These are phyloP conservation scores for Chunga burmeisteri DNA, from an alignment of 2,113 vertebrate species.

Conservation along the genomic window DNA sequence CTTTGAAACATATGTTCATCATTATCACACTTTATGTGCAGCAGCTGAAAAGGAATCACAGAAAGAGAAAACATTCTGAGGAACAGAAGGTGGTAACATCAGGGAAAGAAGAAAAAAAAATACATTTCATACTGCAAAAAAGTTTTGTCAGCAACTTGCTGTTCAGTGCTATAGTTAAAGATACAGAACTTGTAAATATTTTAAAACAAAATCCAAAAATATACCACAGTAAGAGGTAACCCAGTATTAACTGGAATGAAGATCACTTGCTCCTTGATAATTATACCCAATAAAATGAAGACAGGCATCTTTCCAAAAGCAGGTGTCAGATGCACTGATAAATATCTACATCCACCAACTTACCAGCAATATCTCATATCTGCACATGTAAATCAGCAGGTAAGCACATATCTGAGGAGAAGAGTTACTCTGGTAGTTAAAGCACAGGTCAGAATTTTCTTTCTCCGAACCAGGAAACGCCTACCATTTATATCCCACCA, in stretches of 20 bases:
- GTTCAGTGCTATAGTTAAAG: background rate
- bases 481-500: background rate
- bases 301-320: background rate
- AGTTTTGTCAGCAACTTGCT: background rate
- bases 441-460: background rate
- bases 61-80: constrained; percentile 71
- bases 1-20: constrained; percentile 84
- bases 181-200: background rate
- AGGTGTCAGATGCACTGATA: background rate
- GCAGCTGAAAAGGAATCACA: constrained; percentile 83
- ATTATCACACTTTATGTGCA: constrained; percentile 82
- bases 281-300: background rate
- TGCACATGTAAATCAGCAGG: background rate
- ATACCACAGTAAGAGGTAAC: background rate
- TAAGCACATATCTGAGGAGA: background rate
- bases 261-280: background rate
- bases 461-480: background rate
- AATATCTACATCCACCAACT: background rate
- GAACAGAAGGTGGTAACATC: background rate
- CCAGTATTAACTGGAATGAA: background rate
- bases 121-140: background rate
- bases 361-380: background rate
- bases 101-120: background rate
- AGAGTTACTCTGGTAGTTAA: background rate
- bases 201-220: background rate